These are phyloP conservation scores for Ophthalmolycus amberensis DNA, from an alignment of 2,113 vertebrate species.

Conservation along the genomic window DNA sequence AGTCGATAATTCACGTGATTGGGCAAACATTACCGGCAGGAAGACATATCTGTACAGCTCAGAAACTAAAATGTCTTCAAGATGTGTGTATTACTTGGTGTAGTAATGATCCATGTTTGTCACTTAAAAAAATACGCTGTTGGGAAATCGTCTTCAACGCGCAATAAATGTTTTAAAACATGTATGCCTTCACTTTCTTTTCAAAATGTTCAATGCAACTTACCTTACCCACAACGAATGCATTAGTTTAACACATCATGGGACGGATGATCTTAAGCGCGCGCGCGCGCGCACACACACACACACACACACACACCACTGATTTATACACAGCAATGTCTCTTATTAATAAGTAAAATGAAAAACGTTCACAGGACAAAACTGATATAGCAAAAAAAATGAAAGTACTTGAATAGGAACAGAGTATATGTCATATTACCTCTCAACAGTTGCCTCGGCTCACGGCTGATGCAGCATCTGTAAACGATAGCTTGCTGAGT, in stretches of 20 bases:
- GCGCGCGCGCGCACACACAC: no score
- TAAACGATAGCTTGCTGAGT: background rate
- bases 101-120: background rate
- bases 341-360: background rate
- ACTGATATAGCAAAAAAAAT: background rate
- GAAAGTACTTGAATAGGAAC: background rate
- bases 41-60: background rate
- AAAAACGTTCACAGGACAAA: background rate
- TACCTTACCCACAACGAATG: background rate
- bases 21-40: background rate
- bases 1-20: background rate
- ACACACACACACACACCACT: background rate
- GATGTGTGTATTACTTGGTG: background rate
- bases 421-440: background rate
- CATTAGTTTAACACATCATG: background rate
- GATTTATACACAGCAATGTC: background rate
- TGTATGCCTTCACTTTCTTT: background rate
- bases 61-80: background rate
- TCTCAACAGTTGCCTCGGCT: background rate
- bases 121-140: slow-evolving; percentile 11
- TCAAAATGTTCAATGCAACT: background rate
- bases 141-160: slow-evolving; percentile 7
- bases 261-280: background rate
- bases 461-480: background rate
- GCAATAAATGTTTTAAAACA: slow-evolving; percentile 36